A percentile compares a stretch with the other conserved stretches of the same genome.
phyloP scores from a whole-genome alignment of 2,113 vertebrate species.

The Symphodus melops region DNA sequence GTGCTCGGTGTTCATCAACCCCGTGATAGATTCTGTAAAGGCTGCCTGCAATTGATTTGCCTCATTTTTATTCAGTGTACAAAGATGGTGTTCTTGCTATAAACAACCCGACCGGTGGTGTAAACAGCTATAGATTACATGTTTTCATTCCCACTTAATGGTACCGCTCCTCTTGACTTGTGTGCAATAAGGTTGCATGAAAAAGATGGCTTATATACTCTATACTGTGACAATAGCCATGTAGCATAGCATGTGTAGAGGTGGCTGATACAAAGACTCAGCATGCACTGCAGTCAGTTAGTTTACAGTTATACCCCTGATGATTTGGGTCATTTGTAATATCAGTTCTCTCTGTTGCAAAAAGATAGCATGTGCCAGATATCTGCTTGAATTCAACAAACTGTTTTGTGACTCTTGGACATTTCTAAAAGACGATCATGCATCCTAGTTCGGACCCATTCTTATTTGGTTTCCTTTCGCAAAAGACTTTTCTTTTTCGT shows the following conservation, averaged over 20 bases:
- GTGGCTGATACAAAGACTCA: neutral
- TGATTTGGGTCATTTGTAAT: neutral
- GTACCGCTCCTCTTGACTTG: neutral
- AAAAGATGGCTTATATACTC: no score
- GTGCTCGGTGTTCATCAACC: slow-evolving; percentile 17
- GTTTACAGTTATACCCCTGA: no score
- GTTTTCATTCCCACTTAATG: neutral
- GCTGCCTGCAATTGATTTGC: slow-evolving; percentile 7
- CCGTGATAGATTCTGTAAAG: slow-evolving; percentile 8
- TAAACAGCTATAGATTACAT: slow-evolving; percentile 23
- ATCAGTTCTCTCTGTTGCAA: no score
- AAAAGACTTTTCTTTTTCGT: neutral
- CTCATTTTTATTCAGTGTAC: slow-evolving; percentile 20
- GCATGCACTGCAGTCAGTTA: neutral
- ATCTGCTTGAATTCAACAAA: neutral
- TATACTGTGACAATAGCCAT: neutral
- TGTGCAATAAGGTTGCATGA: neutral
- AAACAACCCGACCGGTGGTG: neutral
- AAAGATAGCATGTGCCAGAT: no score
- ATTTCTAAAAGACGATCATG: no score
- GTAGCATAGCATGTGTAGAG: neutral
- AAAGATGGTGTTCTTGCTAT: slow-evolving; percentile 9
- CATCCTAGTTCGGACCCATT: neutral
- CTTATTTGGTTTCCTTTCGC: neutral
- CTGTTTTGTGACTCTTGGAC: no score